Base-by-base conservation (phyloP, 2,113 vertebrate genomes). In the Callaeas wilsoni region DNA sequence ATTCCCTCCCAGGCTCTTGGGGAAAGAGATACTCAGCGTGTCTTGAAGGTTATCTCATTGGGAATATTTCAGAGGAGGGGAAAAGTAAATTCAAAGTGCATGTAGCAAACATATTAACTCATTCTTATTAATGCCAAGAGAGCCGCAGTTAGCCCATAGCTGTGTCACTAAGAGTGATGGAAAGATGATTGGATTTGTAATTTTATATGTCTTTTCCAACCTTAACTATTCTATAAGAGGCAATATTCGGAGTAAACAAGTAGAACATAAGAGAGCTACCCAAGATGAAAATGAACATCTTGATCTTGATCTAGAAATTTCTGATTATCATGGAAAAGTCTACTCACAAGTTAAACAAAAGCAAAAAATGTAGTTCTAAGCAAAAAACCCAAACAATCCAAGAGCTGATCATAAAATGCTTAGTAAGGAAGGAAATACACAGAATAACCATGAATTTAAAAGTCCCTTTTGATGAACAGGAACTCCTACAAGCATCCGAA, bases 391-490 rank as follows among this genome's bases (percentile, higher is more conserved):
- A 88, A 90, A 79, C 29, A 92, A 60, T 83, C 10, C 46, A 37
- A 69, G 25, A 0, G 0, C 70, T 65, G 44, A 69, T 84, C 12
- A 3, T 21, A 64, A 75, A 47, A 64, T 32, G 33, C 53, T 79
- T 82, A 87, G 52, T 44, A 65, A 60, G 75, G 70, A 85, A 90
- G 76, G 76, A 95, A 93, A 93, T 81, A 74, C 0, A 6, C 69
- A 89, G 35, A 93, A 75, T 49, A 92, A 52, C 39, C 69, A 63
- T 84, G 63, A 84, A 90, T 78, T 80, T 93, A 67, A 96, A 95
- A 52, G 76, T 90, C 67, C 33, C 13, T 77, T 92, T 92, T 90
- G 79, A 42, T 70, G 86, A 93, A 32, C 71, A 70, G 68, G 57
- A 95, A 81, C 89, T 90, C 86, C 71, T 69, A 92, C 93, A 56